These are phyloP conservation scores for Alitta virens DNA, from an alignment of 2,888 invertebrate species.

Conservation along the genomic window DNA sequence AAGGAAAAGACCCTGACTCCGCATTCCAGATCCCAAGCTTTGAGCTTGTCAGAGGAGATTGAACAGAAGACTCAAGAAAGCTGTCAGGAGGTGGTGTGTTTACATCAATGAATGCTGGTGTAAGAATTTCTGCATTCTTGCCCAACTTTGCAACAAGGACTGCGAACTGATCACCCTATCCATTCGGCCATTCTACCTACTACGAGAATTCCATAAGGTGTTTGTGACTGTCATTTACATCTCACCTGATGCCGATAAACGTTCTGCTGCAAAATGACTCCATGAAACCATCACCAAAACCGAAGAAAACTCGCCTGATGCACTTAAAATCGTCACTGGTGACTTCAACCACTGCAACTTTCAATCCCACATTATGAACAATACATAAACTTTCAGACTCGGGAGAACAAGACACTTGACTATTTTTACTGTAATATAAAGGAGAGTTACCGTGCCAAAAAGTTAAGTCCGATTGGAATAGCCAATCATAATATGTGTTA, in stretches of 20 bases:
- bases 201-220: not conserved
- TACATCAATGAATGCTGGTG: not conserved
- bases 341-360: conserved; percentile 1
- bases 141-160: not conserved
- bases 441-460: not conserved
- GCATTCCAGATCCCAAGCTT: not conserved
- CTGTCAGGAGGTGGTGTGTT: not conserved
- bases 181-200: not conserved
- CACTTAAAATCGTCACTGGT: not conserved
- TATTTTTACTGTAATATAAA: not conserved
- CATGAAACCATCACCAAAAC: not conserved
- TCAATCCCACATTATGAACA: not conserved
- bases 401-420: not conserved
- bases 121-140: not conserved
- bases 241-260: not conserved
- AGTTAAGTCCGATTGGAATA: too few species aligned
- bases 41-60: not conserved
- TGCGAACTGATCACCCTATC: not conserved
- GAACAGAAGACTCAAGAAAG: not conserved
- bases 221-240: not conserved
- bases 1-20: not conserved
- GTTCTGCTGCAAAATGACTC: not conserved
- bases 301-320: not conserved
- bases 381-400: not conserved
- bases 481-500: too few species aligned